phyloP scores from a whole-genome alignment of 2,888 invertebrate genomes.

The Syritta pipiens region DNA sequence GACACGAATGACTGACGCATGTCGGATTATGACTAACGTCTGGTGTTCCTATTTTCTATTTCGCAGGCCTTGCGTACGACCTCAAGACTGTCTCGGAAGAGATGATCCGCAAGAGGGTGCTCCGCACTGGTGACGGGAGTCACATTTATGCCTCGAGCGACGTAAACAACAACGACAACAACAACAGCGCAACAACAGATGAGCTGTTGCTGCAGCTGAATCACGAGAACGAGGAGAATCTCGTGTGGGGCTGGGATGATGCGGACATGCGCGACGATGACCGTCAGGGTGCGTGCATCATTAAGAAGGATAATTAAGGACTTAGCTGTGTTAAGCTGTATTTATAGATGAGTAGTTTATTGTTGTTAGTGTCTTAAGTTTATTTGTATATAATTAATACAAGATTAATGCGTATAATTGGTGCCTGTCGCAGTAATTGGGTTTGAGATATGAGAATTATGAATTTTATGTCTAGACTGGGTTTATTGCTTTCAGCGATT shows the following conservation, averaged over 20 bases:
- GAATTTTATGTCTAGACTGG: slow-evolving; percentile 7
- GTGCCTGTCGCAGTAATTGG: slow-evolving; percentile 71
- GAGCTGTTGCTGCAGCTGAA: slow-evolving; percentile 74
- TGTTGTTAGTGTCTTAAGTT: slow-evolving; percentile 2
- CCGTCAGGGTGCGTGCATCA: slow-evolving; percentile 79
- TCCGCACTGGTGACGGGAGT: slow-evolving; percentile 87
- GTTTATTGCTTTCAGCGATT: slow-evolving; percentile 25
- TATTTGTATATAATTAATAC: slow-evolving; percentile 35
- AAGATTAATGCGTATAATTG: slow-evolving; percentile 72
- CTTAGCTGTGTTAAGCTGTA: slow-evolving; percentile 1
- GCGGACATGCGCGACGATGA: slow-evolving; percentile 87
- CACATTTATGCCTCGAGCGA: slow-evolving; percentile 76
- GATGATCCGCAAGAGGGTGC: slow-evolving; percentile 85
- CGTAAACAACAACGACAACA: slow-evolving; percentile 74
- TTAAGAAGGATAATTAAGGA: slow-evolving; percentile 74
- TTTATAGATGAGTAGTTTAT: slow-evolving; percentile 1
- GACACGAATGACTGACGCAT: neutral
- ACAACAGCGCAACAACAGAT: slow-evolving; percentile 74
- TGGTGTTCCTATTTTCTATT: neutral
- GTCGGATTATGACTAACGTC: neutral
- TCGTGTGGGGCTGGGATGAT: slow-evolving; percentile 92
- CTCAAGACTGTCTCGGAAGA: slow-evolving; percentile 88
- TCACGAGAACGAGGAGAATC: slow-evolving; percentile 80
- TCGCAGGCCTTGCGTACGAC: slow-evolving; percentile 90
- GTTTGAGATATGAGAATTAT: slow-evolving; percentile 3